These are phyloP conservation scores for Mimumesa dahlbomi DNA, from an alignment of 2,888 invertebrate genomes.

Conservation along the genomic window DNA sequence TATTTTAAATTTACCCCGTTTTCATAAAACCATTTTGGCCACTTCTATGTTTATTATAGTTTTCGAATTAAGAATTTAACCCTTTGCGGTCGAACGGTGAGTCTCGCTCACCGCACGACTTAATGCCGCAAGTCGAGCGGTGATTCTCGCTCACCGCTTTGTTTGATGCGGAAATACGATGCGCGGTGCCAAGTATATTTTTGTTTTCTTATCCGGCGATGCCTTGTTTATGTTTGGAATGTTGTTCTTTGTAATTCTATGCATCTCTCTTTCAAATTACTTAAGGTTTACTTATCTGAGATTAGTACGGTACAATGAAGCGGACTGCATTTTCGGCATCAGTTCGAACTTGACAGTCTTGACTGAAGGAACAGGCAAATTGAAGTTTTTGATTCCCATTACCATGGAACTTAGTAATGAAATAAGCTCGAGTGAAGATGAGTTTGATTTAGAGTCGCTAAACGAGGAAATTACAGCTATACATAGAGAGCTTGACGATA, in stretches of 20 bases:
- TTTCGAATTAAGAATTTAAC: no score
- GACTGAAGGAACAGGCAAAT: conserved; percentile 2
- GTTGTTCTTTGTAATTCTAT: conserved; percentile 15
- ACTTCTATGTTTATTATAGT: no score
- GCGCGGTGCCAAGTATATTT: conserved; percentile 18
- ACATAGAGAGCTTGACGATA: conserved; percentile 18
- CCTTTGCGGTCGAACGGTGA: background rate
- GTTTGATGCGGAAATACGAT: conserved; percentile 24
- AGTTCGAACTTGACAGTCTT: background rate
- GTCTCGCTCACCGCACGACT: conserved; percentile 1
- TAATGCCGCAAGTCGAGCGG: conserved; percentile 15
- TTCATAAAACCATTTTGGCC: no score
- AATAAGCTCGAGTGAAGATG: conserved; percentile 33
- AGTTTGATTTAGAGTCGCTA: conserved; percentile 27
- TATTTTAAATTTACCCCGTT: no score
- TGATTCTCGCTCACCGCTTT: conserved; percentile 21
- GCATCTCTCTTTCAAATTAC: conserved; percentile 6
- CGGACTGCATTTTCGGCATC: conserved; percentile 9
- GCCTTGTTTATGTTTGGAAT: no score
- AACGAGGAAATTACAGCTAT: conserved; percentile 27
- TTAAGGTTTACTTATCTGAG: conserved; percentile 31
- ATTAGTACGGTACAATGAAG: conserved; percentile 21
- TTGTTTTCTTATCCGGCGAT: conserved; percentile 18
- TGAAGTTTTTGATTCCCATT: background rate
- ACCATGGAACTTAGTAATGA: conserved; percentile 4